Evolutionary conservation across 2,113 vertebrate species (phyloP), one percentile per base, ranked within the genome.

Genomic region (Indicator indicator): DNA sequence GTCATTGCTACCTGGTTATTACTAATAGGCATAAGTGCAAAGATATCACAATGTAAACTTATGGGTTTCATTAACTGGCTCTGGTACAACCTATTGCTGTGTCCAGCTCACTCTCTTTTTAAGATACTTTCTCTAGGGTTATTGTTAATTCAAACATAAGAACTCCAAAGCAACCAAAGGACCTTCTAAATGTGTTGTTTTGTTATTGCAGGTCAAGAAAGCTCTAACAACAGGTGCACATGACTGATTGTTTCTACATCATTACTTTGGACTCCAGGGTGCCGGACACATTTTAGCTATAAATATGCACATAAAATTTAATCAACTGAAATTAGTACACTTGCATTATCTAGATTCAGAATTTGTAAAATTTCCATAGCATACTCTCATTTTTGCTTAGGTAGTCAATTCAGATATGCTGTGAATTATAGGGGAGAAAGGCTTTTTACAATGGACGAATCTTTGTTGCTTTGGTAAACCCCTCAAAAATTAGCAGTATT

Each of bases 301-400:
- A 92, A 89, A 84, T 79, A 88, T 87, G 15, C 59, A 87, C 11
- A 73, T 82, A 91, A 77, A 79, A 85, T 48, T 32, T 75, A 75
- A 87, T 87, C 71, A 82, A 26, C 40, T 79, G 18, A 54, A 67
- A 44, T 58, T 82, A 82, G 86, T 65, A 94, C 5, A 55, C 9
- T 33, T 26, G 27, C 30, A 59, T 82, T 83, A 76, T 7, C 21
- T 65, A 76, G 48, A 84, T 24, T 63, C 55, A 48, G 42, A 85
- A 65, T 89, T 55, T 52, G 3, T 76, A 59, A 58, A 21, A 58
- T 89, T 82, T 81, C 65, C 36, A 32, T 16, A 65, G 20, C 9
- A 27, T n/a, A 71, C 6, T 16, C 23, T 88, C 20, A 17, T 75
- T 92, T 88, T 92, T 72, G 42, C 50, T 65, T 90, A 55, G 0